Percentiles rank a stretch among this genome's conserved stretches.
These are phyloP conservation scores for Nematolebias whitei DNA, from an alignment of 2,113 vertebrate species.

Conservation along the genomic window DNA sequence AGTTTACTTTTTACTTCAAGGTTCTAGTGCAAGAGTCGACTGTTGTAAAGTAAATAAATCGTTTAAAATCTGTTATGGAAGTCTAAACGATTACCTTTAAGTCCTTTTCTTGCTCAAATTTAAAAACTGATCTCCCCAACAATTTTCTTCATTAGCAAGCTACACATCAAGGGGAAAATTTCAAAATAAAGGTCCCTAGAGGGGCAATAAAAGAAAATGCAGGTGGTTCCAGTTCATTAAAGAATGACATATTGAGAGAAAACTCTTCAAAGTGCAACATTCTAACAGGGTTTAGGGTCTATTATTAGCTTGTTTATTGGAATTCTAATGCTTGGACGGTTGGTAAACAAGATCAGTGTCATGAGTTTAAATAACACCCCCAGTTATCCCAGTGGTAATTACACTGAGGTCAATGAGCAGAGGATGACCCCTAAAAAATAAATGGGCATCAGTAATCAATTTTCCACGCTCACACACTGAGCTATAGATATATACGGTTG, in stretches of 20 bases:
- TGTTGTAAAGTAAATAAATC: too few species aligned
- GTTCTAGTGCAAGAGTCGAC: too few species aligned
- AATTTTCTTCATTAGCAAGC: conserved; percentile 18
- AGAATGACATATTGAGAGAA: conserved; percentile 23
- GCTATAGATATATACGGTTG: conserved; percentile 10
- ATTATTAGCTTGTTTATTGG: conserved; percentile 56
- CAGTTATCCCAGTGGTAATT: conserved; percentile 68
- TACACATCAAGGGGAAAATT: conserved; percentile 14
- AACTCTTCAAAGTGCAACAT: conserved; percentile 16
- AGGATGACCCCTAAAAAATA: conserved; percentile 58
- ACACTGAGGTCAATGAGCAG: conserved; percentile 64
- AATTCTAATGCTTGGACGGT: conserved; percentile 35
- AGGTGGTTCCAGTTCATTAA: conserved; percentile 40
- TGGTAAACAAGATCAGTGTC: conserved; percentile 64
- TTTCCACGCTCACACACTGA: conserved; percentile 36
- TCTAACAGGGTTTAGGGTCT: conserved; percentile 35
- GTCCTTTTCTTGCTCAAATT: conserved; percentile 29
- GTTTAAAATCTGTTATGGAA: too few species aligned
- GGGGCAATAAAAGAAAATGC: not conserved
- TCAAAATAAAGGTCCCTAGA: conserved; percentile 1
- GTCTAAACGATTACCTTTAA: not conserved
- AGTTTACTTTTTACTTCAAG: too few species aligned
- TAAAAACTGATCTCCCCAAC: not conserved
- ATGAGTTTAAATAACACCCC: conserved; percentile 64
- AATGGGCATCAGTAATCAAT: conserved; percentile 68